Evolutionary conservation across 1,140 invertebrate species (phyloP), one percentile per base, ranked within the genome.

Genomic region (Hyposmocoma kahamanoa): DNA sequence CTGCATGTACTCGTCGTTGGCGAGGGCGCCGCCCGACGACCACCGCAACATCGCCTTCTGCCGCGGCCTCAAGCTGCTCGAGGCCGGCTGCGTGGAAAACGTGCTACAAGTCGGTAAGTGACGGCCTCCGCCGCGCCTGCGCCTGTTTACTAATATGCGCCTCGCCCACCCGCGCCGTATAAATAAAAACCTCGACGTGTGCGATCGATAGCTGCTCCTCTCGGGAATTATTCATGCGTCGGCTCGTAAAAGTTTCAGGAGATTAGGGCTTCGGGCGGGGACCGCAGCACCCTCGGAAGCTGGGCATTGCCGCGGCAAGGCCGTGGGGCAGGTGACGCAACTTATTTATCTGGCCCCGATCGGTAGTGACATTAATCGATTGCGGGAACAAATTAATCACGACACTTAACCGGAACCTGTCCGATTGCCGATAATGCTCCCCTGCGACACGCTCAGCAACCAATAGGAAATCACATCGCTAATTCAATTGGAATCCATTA

Each of bases 91-190:
- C 79, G 94, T 96, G 49, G 91, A 93, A 76, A 91, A 90, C 78
- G 94, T 95, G 47, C 88, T 96, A 59, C 95, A 96, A 95, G 94
- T 96, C 79, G 95, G 95, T 96, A 87, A 93, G 94, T 93, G 73
- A 48, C 61, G 53, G n/a, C n/a, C n/a, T 51, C 43, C 30, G 41
- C 32, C 74, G 81, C 81, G 81, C 81, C 66, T 78, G 79, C 81
- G 81, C 81, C 70, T 85, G 79, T 85, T 85, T 85, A 85, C 81
- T 83, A 85, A 83, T 85, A 85, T 74, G 72, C 78, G 81, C 81
- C 78, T 83, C 81, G 79, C 78, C 81, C 79, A 78, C 77, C 73
- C 75, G 71, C 75, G 76, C 78, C 77, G 81, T 85, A 83, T 83
- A 79, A 83, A 83, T 83, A 85, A 85, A 85, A 83, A 85, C 75